A percentile compares a stretch with the other conserved stretches of the same genome.
These are phyloP conservation scores for Anthrax anthrax DNA, from an alignment of 2,888 invertebrate genomes.

Conservation along the genomic window DNA sequence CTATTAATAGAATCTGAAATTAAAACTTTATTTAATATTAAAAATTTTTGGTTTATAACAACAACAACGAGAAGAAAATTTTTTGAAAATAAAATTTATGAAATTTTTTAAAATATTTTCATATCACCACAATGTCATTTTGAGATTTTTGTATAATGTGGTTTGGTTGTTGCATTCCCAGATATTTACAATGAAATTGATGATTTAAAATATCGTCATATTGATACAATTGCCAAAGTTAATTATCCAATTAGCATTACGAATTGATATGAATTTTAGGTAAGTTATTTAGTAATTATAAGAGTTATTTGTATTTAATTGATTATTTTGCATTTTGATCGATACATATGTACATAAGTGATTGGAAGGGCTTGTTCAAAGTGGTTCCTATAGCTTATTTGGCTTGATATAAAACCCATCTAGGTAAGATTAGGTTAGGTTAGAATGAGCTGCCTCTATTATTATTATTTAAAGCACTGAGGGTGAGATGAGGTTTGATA, in stretches of 20 bases:
- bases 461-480: too few species aligned
- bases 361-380: too few species aligned
- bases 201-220: conserved; percentile 27
- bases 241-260: conserved; percentile 31
- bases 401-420: too few species aligned
- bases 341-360: too few species aligned
- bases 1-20: conserved; percentile 22
- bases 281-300: too few species aligned
- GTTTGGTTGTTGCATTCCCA: conserved; percentile 29
- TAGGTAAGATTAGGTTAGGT: too few species aligned
- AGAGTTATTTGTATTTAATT: too few species aligned
- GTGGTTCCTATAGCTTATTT: too few species aligned
- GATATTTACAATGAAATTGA: conserved; percentile 30
- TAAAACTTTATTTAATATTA: conserved; percentile 26
- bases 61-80: too few species aligned
- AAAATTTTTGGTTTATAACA: conserved; percentile 27
- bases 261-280: conserved; percentile 34
- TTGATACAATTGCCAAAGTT: conserved; percentile 35
- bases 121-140: conserved; percentile 17
- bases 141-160: conserved; percentile 22
- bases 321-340: too few species aligned
- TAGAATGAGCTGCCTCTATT: too few species aligned
- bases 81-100: not conserved
- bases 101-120: conserved; percentile 1
- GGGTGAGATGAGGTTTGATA: too few species aligned